Conservation (phyloP, 2,797 vertebrate genomes). For the Gymnoscopelus microlampas region DNA sequence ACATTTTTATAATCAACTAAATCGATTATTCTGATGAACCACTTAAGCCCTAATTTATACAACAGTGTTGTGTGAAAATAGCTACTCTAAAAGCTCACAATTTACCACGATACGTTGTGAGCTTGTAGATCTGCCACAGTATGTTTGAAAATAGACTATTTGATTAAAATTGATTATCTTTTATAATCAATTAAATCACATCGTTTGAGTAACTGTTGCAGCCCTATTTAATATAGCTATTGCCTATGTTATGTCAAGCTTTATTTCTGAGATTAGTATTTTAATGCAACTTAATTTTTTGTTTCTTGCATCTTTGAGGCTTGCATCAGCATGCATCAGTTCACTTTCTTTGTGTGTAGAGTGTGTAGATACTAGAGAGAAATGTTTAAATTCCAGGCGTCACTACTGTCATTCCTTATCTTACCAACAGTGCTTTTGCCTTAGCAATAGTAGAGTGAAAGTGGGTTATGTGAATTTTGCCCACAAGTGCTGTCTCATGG, state of each 20-base stretch:
- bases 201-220: background rate
- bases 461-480: constrained; percentile 14
- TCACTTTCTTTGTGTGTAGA: background rate
- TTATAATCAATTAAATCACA: no score
- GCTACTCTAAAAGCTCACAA: no score
- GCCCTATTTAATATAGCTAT: background rate
- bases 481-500: constrained; percentile 1
- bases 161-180: no score
- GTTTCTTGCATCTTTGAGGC: background rate
- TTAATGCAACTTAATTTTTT: no score
- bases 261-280: no score
- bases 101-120: no score
- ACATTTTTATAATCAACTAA: no score
- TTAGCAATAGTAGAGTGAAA: constrained; percentile 6
- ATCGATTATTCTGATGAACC: no score
- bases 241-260: background rate
- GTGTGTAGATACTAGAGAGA: background rate
- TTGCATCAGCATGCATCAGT: background rate
- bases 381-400: background rate
- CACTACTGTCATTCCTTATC: constrained; percentile 10
- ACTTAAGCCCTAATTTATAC: no score
- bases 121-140: no score
- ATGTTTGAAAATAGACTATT: no score
- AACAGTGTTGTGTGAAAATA: no score
- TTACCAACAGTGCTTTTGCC: constrained; percentile 4